These are phyloP conservation scores for Agriopis marginaria DNA, from an alignment of 2,888 invertebrate species.

Conservation along the genomic window DNA sequence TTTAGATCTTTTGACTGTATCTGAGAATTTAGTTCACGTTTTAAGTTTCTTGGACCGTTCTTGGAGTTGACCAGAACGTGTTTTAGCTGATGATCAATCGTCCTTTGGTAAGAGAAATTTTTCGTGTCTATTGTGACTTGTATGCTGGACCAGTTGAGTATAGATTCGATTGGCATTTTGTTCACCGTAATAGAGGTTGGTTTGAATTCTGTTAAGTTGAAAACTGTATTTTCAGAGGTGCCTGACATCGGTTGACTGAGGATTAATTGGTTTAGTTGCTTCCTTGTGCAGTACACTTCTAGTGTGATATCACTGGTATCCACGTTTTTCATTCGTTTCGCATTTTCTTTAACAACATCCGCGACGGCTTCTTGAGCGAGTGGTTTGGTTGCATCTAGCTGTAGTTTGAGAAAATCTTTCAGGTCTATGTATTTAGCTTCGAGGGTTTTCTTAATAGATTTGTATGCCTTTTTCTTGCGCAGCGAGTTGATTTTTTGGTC, in stretches of 20 bases:
- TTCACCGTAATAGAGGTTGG: constrained; percentile 41
- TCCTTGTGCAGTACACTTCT: constrained; percentile 57
- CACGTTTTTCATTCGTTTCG: constrained; percentile 19
- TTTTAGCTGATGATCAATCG: constrained; percentile 49
- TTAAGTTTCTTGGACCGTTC: constrained; percentile 22
- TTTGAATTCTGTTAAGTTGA: constrained; percentile 51
- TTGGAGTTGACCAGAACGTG: constrained; percentile 57
- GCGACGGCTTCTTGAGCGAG: constrained; percentile 50
- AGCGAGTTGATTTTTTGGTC: constrained; percentile 58
- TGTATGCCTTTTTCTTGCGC: constrained; percentile 49
- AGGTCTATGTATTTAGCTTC: constrained; percentile 62
- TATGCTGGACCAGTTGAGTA: constrained; percentile 61
- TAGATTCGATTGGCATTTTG: constrained; percentile 45
- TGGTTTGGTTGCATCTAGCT: constrained; percentile 55
- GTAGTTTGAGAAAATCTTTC: constrained; percentile 60
- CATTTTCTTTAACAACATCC: constrained; percentile 38
- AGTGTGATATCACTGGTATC: constrained; percentile 48
- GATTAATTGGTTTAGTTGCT: constrained; percentile 45
- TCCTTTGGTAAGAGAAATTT: constrained; percentile 46
- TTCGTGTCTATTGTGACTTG: constrained; percentile 48
- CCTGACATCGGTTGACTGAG: constrained; percentile 23
- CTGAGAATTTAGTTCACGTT: constrained; percentile 10
- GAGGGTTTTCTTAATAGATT: constrained; percentile 54
- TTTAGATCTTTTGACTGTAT: constrained; percentile 29
- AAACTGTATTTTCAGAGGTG: constrained; percentile 52